Percentiles rank a stretch among this genome's conserved stretches.
phyloP scores from a whole-genome alignment of 2,888 invertebrate genomes.

The Palloptera scutellata region DNA sequence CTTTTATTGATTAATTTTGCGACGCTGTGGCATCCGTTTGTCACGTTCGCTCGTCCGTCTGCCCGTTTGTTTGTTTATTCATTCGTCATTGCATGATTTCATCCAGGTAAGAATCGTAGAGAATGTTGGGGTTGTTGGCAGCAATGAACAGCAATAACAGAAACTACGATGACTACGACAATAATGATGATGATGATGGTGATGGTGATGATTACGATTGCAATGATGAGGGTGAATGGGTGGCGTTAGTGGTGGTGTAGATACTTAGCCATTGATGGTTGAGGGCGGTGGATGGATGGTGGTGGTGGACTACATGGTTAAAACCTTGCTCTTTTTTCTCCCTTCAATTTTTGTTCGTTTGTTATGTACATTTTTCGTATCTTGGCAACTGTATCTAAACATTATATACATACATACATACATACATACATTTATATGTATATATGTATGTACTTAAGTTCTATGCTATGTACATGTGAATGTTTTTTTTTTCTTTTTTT shows the following conservation, averaged over 20 bases:
- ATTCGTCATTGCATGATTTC: constrained; percentile 26
- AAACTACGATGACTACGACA: neutral
- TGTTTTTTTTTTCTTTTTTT: constrained; percentile 21
- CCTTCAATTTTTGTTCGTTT: constrained; percentile 30
- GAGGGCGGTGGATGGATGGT: neutral
- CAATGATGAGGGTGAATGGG: neutral
- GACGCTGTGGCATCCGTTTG: constrained; percentile 20
- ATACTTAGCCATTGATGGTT: neutral
- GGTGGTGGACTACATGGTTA: neutral
- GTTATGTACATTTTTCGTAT: constrained; percentile 55
- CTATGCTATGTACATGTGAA: constrained; percentile 2
- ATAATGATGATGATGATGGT: neutral
- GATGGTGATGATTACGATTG: neutral
- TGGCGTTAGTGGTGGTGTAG: neutral
- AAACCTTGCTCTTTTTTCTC: neutral
- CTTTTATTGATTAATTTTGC: constrained; percentile 25
- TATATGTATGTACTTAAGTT: neutral
- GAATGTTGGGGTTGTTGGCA: neutral
- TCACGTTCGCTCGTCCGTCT: neutral
- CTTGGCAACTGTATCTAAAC: constrained; percentile 48
- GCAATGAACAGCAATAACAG: neutral
- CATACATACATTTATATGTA: constrained; percentile 2
- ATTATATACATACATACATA: constrained; percentile 19
- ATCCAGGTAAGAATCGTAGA: constrained; percentile 28
- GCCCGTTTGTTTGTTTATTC: neutral